Evolutionary conservation across 92 coral and sea anemone genomes (phyloP).

Genomic region (Umimayanthus kanabou): DNA sequence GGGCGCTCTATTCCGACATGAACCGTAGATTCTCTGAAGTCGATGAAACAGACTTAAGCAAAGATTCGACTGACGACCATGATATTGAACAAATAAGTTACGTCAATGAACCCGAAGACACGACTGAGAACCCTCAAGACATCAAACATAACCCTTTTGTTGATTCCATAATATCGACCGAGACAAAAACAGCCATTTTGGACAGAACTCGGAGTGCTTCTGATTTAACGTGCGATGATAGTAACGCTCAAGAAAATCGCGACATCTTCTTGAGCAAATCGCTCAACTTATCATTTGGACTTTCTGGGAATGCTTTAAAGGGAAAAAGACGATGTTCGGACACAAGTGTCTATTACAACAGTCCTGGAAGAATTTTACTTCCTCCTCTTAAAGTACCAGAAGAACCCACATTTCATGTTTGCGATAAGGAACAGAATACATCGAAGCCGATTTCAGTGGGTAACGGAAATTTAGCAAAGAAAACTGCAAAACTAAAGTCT

Average conservation of each 20-base stretch:
- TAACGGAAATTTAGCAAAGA: neutral
- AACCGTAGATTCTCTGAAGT: conserved; percentile 58
- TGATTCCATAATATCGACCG: conserved; percentile 48
- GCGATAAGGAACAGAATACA: neutral
- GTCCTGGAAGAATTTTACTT: neutral
- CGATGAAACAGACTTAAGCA: conserved; percentile 56
- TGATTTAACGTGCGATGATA: neutral
- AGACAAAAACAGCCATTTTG: conserved; percentile 22
- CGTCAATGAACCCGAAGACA: conserved; percentile 17
- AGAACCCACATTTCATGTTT: neutral
- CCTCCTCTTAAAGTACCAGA: conserved; percentile 13
- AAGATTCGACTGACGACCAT: neutral
- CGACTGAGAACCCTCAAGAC: conserved; percentile 43
- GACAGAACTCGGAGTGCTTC: conserved; percentile 19
- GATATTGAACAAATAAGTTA: conserved; percentile 11
- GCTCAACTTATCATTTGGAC: neutral
- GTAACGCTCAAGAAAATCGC: neutral
- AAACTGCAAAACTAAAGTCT: neutral
- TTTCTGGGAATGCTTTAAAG: neutral
- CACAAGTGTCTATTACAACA: conserved; percentile 2
- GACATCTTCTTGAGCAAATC: neutral
- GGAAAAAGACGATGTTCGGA: conserved; percentile 22
- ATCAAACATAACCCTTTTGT: conserved; percentile 76
- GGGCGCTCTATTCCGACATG: conserved; percentile 61
- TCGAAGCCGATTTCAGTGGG: neutral